A percentile compares a stretch with the other conserved stretches of the same genome.
Evolutionary conservation across 2,888 invertebrate genomes (phyloP).

Genomic region (Adela reaumurella): DNA sequence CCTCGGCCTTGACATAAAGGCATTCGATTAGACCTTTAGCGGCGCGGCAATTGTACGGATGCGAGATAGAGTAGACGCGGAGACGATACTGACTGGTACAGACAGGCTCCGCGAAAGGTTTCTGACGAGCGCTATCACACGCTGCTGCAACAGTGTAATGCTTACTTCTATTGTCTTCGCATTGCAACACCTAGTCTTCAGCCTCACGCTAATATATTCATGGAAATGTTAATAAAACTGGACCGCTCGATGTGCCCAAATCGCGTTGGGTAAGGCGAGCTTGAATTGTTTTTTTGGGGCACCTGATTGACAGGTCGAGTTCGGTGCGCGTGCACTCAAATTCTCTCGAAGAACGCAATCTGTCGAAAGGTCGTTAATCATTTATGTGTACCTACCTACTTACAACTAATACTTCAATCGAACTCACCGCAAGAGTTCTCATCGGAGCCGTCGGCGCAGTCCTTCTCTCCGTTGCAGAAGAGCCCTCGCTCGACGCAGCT

Average conservation of each 20-base stretch:
- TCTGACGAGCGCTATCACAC: too few species aligned
- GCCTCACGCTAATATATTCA: not conserved
- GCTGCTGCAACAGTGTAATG: too few species aligned
- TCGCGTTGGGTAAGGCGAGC: constrained; percentile 21
- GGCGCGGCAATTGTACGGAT: too few species aligned
- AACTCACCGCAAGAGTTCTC: constrained; percentile 86
- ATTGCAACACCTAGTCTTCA: too few species aligned
- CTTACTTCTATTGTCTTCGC: too few species aligned
- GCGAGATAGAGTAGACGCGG: too few species aligned
- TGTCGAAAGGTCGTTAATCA: not conserved
- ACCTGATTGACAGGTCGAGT: constrained; percentile 42
- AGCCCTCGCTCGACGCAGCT: constrained; percentile 84
- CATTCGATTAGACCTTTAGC: too few species aligned
- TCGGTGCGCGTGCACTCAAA: constrained; percentile 21
- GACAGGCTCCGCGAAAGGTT: too few species aligned
- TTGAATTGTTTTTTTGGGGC: constrained; percentile 41
- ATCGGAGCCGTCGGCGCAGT: constrained; percentile 84
- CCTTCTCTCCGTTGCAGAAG: constrained; percentile 91
- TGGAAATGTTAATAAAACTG: constrained; percentile 11
- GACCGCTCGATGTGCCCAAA: constrained; percentile 22
- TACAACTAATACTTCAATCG: not conserved
- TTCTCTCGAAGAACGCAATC: not conserved
- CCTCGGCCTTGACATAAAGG: too few species aligned
- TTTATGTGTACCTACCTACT: not conserved
- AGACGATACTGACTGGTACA: too few species aligned